Evolutionary conservation across 2,113 vertebrate genomes (phyloP).

Genomic region (Numida meleagris): DNA sequence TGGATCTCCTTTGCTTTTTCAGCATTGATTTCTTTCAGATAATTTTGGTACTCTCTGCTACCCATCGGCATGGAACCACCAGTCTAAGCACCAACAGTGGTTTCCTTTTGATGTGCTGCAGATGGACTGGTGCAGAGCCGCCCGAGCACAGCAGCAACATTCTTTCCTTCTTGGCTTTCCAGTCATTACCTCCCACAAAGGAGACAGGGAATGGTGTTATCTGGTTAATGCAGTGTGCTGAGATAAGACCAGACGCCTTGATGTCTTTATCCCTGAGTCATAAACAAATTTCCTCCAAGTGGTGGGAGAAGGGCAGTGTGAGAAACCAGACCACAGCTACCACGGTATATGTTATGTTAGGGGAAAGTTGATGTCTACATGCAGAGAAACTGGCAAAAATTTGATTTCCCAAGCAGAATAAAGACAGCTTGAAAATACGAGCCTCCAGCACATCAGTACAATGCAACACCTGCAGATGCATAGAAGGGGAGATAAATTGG

Average conservation of each 20-base stretch:
- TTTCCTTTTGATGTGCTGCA: background rate
- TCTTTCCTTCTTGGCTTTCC: background rate
- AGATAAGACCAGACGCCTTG: background rate
- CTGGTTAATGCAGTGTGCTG: background rate
- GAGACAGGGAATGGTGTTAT: background rate
- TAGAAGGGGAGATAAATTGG: background rate
- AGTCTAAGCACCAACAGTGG: background rate
- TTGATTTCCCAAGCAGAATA: background rate
- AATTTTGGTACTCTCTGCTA: background rate
- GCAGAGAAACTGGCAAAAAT: background rate
- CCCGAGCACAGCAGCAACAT: background rate
- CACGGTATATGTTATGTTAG: accelerated
- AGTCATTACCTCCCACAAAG: background rate
- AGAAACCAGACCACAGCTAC: background rate
- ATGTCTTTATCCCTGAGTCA: background rate
- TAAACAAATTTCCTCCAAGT: background rate
- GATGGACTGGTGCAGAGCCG: background rate
- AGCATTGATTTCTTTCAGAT: background rate
- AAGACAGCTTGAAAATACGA: background rate
- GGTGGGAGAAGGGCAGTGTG: background rate
- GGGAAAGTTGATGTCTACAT: background rate
- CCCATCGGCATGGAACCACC: background rate
- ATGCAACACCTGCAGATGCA: background rate
- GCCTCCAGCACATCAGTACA: background rate
- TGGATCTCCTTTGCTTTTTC: background rate